Evolutionary conservation across 1,140 invertebrate species (phyloP), one percentile per base, ranked within the genome.

Genomic region (Battus philenor): DNA sequence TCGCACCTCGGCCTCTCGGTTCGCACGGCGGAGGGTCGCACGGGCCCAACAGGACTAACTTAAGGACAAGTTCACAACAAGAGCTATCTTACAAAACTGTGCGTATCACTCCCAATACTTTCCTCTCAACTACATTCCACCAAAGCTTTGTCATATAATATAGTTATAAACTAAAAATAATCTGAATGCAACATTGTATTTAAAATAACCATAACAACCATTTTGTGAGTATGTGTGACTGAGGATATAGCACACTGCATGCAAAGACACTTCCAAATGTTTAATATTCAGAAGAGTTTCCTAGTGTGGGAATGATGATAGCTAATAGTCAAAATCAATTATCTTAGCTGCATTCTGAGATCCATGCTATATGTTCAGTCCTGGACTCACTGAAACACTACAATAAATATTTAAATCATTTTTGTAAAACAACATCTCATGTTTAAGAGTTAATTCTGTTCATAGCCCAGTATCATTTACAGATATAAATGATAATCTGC

Each of bases 341-440:
- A 44, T 68, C 50, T 60, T 64, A 78, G 80, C 78, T 85, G 80
- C 80, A 79, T 82, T 82, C 78, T 85, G 80, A 85, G 80, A 82
- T 82, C 80, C 73, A 79, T 76, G 73, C 78, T 73, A 75, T 74
- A 79, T 78, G 70, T 69, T 80, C 75, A 81, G 75, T 78, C 61
- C 68, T 68, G n/a, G 68, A 77, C 68, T 59, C 67, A 78, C 78
- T 78, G 76, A 82, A 75, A 67, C 68, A 71, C 58, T 41, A 41
- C 54, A 59, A 65, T 69, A 75, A 62, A 69, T 68, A 74, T 57
- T 75, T 72, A 75, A 71, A 72, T 73, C 66, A 69, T 68, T 76
- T 78, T 75, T 78, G 71, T 81, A 69, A 57, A 72, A 54, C 55
- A 68, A 65, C 54, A 70, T 49, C 58, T 73, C 73, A 55, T 61